A percentile compares a stretch with the other conserved stretches of the same genome.
phyloP scores from a whole-genome alignment of 2,888 invertebrate genomes.

The Bellardia pandia region DNA sequence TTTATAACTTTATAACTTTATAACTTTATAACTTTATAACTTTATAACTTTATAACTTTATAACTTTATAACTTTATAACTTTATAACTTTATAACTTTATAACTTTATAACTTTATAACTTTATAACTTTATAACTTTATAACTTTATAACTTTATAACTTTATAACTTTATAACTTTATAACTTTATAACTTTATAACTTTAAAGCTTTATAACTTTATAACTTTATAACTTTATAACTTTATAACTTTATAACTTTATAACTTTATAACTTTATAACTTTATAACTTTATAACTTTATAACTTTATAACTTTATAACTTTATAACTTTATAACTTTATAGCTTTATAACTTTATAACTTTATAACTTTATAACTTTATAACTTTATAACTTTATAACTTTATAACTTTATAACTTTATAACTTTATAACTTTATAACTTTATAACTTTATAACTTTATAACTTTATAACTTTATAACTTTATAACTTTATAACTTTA shows the following conservation, averaged over 20 bases:
- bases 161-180: not conserved
- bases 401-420: not conserved
- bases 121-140: not conserved
- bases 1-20: not conserved
- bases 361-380: not conserved
- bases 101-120: not conserved
- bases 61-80: not conserved
- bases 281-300: not conserved
- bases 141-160: not conserved
- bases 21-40: not conserved
- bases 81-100: not conserved
- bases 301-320: not conserved
- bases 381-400: not conserved
- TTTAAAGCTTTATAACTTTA: not conserved
- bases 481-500: not conserved
- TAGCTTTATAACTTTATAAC: not conserved
- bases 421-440: not conserved
- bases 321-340: not conserved
- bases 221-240: not conserved
- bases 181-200: not conserved
- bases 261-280: not conserved
- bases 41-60: not conserved
- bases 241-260: not conserved
- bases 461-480: not conserved
- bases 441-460: not conserved